Conservation (phyloP, 1,140 invertebrate species). For the Atopsyche davidsoni region DNA sequence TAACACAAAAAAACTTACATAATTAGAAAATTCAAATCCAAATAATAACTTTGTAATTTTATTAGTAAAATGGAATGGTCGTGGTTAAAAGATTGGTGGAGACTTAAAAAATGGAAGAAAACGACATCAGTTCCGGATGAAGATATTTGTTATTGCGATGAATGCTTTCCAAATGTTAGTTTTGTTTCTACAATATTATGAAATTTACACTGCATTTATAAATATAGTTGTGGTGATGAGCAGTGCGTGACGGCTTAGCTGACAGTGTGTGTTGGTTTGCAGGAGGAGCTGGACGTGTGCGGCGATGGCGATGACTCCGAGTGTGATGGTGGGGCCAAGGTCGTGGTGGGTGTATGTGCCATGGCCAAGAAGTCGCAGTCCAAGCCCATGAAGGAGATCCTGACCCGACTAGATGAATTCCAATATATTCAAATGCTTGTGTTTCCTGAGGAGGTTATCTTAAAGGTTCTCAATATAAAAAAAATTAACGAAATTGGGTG, state of each 20-base stretch:
- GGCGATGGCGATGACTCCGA: conserved; percentile 55
- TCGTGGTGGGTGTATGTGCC: conserved; percentile 94
- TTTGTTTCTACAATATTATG: conserved; percentile 4
- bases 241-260: background rate
- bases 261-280: conserved; percentile 27
- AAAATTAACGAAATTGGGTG: conserved; percentile 30
- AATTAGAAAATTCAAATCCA: no score
- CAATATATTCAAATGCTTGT: conserved; percentile 92
- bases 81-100: conserved; percentile 72
- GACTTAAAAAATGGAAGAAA: conserved; percentile 60
- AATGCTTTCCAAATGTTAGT: conserved; percentile 58
- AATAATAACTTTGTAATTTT: no score
- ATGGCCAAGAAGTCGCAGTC: conserved; percentile 99
- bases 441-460: conserved; percentile 90
- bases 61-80: conserved; percentile 59
- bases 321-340: conserved; percentile 68
- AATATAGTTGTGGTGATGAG: conserved; percentile 4
- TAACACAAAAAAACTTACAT: conserved; percentile 8
- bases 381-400: conserved; percentile 98
- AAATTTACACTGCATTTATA: conserved; percentile 5
- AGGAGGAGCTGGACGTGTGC: conserved; percentile 70
- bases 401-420: conserved; percentile 90
- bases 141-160: conserved; percentile 66
- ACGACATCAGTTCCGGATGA: conserved; percentile 50
- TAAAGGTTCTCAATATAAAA: conserved; percentile 59